phyloP scores from a whole-genome alignment of 2,113 vertebrate genomes.

The Ia io region DNA sequence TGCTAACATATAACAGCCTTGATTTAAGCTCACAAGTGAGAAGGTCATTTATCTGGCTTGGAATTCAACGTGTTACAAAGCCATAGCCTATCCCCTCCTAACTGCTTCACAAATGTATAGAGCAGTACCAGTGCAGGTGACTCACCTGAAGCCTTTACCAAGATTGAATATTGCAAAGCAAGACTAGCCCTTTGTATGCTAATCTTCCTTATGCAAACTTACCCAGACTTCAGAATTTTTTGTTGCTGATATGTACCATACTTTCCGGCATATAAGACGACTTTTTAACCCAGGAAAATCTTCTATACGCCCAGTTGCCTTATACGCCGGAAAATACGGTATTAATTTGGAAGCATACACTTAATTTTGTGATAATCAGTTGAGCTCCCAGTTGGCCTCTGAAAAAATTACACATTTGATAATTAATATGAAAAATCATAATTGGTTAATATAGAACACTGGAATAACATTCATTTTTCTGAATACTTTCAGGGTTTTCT shows the following conservation, averaged over 20 bases:
- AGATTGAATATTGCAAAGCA: background rate
- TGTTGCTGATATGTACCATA: background rate
- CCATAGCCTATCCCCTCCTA: background rate
- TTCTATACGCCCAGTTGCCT: too few relatives aligned
- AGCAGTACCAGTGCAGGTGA: fast-evolving
- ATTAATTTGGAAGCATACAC: conserved; percentile 47
- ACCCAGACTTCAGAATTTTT: conserved; percentile 37
- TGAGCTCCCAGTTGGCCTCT: background rate
- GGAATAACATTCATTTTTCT: background rate
- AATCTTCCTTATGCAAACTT: background rate
- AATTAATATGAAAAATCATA: conserved; percentile 48
- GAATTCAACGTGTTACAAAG: background rate
- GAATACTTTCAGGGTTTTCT: background rate
- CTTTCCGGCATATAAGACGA: too few relatives aligned
- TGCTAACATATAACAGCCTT: background rate
- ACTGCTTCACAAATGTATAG: background rate
- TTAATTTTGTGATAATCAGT: conserved; percentile 61
- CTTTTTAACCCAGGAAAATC: too few relatives aligned
- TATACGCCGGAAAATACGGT: too few relatives aligned
- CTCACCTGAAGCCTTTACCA: background rate
- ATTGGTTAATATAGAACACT: conserved; percentile 28
- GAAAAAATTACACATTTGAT: conserved; percentile 34
- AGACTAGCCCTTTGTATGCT: background rate
- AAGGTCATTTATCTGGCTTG: background rate
- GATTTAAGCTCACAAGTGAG: background rate